Conservation (phyloP, 2,888 invertebrate genomes). For the Strigamia crassipes region DNA sequence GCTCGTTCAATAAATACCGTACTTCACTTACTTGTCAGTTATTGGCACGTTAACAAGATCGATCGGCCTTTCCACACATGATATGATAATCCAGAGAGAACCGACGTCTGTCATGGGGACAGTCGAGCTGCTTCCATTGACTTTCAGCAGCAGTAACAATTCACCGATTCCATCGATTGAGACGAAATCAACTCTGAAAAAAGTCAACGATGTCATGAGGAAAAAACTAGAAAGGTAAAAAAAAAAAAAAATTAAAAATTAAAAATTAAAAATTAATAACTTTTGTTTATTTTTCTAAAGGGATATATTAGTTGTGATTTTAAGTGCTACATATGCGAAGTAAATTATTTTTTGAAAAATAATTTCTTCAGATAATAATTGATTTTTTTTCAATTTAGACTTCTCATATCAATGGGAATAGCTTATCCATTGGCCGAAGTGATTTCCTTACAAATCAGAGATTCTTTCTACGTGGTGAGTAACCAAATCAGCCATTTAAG, state of each 20-base stretch:
- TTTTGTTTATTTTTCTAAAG: neutral
- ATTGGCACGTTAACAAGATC: conserved; percentile 6
- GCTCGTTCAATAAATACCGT: neutral
- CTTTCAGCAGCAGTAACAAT: neutral
- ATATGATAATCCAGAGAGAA: neutral
- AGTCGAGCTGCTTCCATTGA: conserved; percentile 2
- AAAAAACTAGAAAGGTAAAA: neutral
- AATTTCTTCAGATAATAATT: neutral
- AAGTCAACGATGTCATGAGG: neutral
- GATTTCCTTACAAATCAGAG: conserved; percentile 90
- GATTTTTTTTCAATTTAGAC: conserved; percentile 54
- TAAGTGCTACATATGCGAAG: conserved; percentile 42
- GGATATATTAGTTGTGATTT: conserved; percentile 24
- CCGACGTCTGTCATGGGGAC: neutral
- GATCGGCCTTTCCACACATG: neutral
- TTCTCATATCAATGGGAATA: conserved; percentile 90
- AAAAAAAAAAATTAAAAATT: neutral
- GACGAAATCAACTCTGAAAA: neutral
- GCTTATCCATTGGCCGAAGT: conserved; percentile 96
- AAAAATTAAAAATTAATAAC: neutral
- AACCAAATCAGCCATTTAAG: neutral
- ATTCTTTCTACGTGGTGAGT: conserved; percentile 85
- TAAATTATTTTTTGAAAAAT: neutral
- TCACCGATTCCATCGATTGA: neutral
- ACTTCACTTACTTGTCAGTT: neutral